Percentiles rank a stretch among this genome's conserved stretches.
These are phyloP conservation scores for Thunnus maccoyii DNA, from an alignment of 2,113 vertebrate genomes.

Conservation along the genomic window DNA sequence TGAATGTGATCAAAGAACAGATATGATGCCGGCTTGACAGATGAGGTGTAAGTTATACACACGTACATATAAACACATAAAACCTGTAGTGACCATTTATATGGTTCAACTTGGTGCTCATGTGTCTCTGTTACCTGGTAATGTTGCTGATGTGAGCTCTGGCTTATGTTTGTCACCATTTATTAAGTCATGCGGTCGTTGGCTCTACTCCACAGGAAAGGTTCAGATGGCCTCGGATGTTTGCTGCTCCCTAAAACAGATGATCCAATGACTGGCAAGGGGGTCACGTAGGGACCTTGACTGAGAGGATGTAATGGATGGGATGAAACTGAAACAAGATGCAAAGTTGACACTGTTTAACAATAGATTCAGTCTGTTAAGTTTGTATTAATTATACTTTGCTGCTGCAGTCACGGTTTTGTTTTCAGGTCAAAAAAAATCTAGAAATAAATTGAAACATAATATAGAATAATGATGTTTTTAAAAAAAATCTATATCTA, in stretches of 20 bases:
- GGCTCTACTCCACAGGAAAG: slow-evolving; percentile 62
- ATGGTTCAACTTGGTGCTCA: slow-evolving; percentile 40
- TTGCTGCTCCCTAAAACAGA: slow-evolving; percentile 44
- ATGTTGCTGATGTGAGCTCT: slow-evolving; percentile 39
- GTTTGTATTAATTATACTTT: slow-evolving; percentile 7
- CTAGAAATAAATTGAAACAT: background rate
- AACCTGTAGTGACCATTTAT: slow-evolving; percentile 36
- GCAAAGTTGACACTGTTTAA: slow-evolving; percentile 27
- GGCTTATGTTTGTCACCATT: slow-evolving; percentile 70
- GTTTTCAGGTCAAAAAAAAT: background rate
- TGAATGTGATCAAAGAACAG: slow-evolving; percentile 51
- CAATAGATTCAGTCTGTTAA: slow-evolving; percentile 47
- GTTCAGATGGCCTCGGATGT: slow-evolving; percentile 61
- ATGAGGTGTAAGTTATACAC: background rate
- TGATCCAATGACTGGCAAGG: slow-evolving; percentile 56
- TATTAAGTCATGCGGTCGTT: slow-evolving; percentile 67
- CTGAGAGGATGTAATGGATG: slow-evolving; percentile 57
- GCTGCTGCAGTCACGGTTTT: background rate
- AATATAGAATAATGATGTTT: slow-evolving; percentile 14
- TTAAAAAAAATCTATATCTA: slow-evolving; percentile 12
- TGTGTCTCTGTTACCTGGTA: slow-evolving; percentile 23
- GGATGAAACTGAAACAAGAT: slow-evolving; percentile 49
- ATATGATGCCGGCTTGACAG: slow-evolving; percentile 15
- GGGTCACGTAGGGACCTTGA: slow-evolving; percentile 27
- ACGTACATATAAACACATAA: slow-evolving; percentile 13